Evolutionary conservation across 2,113 vertebrate species (phyloP), one percentile per base, ranked within the genome.

Genomic region (Chlorodrepanis virens): DNA sequence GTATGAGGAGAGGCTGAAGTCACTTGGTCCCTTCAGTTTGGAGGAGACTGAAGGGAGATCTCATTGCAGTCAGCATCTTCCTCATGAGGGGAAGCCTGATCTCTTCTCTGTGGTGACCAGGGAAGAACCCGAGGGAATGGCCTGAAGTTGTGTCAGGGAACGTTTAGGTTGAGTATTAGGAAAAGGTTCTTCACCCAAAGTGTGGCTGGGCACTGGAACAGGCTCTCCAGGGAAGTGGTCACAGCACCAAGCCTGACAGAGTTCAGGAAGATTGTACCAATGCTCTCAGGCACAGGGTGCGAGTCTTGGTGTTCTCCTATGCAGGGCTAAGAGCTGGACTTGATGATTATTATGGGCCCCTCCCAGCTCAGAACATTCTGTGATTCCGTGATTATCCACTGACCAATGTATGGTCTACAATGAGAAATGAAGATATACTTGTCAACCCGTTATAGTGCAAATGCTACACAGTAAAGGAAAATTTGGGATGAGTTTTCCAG

Each of bases 121-220:
- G 6, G 45, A 45, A 77, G 39, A 1, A 37, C 10, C 0, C 0
- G 0, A 69, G 72, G 6, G 9, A 86, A 68, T 8, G 22, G 18
- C 37, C 33, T 77, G 12, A 28, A 44, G 54, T 5, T 37, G 22
- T 33, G 53, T 12, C 37, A 59, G 21, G 11, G 9, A 3, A 50
- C 0, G 7, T 33, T 86, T 68, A 52, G 14, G 27, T 2, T 45
- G 14, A 10, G 23, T 28, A 15, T 19, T 10, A 53, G 27, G 7
- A 37, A 37, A 69, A 69, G 6, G 14, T 37, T 60, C 11, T 87
- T 69, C n/a, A 35, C 5, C 12, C 63, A 77, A 33, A 37, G 7
- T 0, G 37, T 68, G 53, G 17, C 15, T 68, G 63, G 63, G 1
- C 14, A 33, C 12, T 33, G 33, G 9, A 52, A 68, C 27, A 77